These are phyloP conservation scores for Agrypnus murinus DNA, from an alignment of 2,888 invertebrate species.

Conservation along the genomic window DNA sequence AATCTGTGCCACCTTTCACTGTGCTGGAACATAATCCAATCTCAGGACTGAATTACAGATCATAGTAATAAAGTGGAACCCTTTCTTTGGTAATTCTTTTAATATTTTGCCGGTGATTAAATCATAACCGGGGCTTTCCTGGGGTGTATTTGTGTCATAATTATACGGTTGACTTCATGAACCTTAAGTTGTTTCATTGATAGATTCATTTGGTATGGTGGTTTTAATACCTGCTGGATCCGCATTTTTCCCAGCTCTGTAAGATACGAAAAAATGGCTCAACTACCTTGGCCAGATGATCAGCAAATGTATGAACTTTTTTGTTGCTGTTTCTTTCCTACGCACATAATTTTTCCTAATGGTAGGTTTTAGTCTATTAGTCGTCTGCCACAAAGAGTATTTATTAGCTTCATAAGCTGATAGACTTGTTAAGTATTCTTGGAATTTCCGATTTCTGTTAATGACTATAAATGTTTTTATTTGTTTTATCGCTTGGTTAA, in stretches of 20 bases:
- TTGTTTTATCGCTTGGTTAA: too few species aligned
- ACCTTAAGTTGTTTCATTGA: neutral
- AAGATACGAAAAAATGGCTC: neutral
- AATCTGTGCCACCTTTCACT: constrained; percentile 4
- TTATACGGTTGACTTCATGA: neutral
- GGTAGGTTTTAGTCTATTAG: neutral
- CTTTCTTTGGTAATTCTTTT: neutral
- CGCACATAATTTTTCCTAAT: neutral
- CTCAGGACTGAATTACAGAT: constrained; percentile 11
- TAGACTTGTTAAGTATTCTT: too few species aligned
- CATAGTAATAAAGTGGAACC: constrained; percentile 1
- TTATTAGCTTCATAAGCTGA: too few species aligned
- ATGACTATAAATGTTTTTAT: too few species aligned
- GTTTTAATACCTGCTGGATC: constrained; percentile 7
- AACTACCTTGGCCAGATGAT: constrained; percentile 2
- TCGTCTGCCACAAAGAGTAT: too few species aligned
- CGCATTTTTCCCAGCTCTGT: neutral
- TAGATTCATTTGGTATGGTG: neutral
- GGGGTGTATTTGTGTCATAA: constrained; percentile 10
- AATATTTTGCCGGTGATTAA: too few species aligned
- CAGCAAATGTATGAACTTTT: constrained; percentile 2
- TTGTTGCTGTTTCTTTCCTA: neutral
- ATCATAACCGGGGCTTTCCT: constrained; percentile 9
- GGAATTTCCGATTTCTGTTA: too few species aligned
- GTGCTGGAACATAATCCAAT: neutral